Conservation (phyloP, 2,888 invertebrate genomes). For the Volucella inflata region DNA sequence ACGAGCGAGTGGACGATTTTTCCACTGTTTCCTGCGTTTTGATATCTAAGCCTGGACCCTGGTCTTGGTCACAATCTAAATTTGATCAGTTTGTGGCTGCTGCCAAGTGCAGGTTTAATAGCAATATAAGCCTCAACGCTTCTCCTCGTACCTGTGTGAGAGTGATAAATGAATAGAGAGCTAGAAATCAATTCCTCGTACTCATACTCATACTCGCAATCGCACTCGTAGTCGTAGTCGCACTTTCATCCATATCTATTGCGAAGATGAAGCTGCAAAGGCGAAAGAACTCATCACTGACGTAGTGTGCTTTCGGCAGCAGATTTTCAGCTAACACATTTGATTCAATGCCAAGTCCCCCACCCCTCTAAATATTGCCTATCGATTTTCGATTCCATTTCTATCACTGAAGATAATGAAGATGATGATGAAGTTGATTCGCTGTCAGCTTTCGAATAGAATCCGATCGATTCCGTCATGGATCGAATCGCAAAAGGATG, state of each 20-base stretch:
- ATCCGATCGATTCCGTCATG: slow-evolving; percentile 75
- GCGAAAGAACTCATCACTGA: slow-evolving; percentile 63
- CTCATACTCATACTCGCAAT: too few species aligned
- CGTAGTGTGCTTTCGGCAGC: slow-evolving; percentile 61
- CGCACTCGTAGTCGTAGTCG: too few species aligned
- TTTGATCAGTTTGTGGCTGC: slow-evolving; percentile 74
- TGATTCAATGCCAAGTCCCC: slow-evolving; percentile 40
- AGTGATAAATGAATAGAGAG: slow-evolving; percentile 68
- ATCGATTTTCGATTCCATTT: slow-evolving; percentile 32
- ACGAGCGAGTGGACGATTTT: slow-evolving; percentile 66
- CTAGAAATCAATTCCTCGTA: not conserved
- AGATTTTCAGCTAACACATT: slow-evolving; percentile 68
- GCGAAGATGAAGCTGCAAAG: slow-evolving; percentile 27
- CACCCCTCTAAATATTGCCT: slow-evolving; percentile 46
- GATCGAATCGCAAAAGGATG: slow-evolving; percentile 74
- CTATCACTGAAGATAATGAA: slow-evolving; percentile 41
- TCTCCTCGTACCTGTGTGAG: slow-evolving; percentile 59
- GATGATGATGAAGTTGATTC: slow-evolving; percentile 72
- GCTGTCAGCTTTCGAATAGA: slow-evolving; percentile 75
- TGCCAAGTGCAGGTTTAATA: slow-evolving; percentile 64
- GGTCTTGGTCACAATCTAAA: slow-evolving; percentile 68
- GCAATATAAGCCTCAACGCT: slow-evolving; percentile 40
- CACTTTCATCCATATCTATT: slow-evolving; percentile 56
- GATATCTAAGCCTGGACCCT: slow-evolving; percentile 23
- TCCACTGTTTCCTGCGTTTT: not conserved